Evolutionary conservation across 2,113 vertebrate genomes (phyloP), one percentile per base, ranked within the genome.

Genomic region (Gorsachius goisagi): DNA sequence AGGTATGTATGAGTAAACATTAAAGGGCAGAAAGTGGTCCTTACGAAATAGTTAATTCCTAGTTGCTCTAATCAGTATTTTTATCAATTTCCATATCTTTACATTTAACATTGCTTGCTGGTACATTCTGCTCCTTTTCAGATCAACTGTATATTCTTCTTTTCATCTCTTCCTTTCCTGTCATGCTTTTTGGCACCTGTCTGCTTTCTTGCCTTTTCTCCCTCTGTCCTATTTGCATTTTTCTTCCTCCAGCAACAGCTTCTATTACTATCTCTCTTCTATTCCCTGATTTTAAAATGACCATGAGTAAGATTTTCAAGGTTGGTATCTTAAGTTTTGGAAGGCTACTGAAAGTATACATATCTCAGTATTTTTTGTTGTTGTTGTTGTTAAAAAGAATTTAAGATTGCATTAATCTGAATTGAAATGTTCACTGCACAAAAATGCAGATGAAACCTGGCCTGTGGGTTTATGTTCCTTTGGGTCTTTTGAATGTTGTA

Each of bases 391-490:
- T 41, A 72, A 12, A 32, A 22, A 85, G 9, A 55, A 22, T 59
- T 49, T 55, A 68, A n/a, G 21, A 58, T n/a, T 35, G 18, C 13
- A 17, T 60, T 81, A 66, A 56, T 32, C 11, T 77, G 59, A 77
- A 63, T 66, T 15, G 45, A 90, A 58, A 55, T 19, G 18, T 21
- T 30, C 7, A 17, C 9, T 2, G 5, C 33, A 53, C 12, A 85
- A 56, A 83, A 68, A 37, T 23, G 20, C 18, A 81, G 52, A 67
- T 21, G 19, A 62, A 85, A 74, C 14, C 15, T 33, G 19, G 6
- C 5, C 19, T 33, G 6, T 24, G n/a, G 23, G 15, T 67, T 52
- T 11, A 44, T 1, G 1, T 37, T 49, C 8, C 30, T 41, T 2
- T 28, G 16, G 7, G 7, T 52, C 41, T 87, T 94, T 52, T 71